phyloP scores from a whole-genome alignment of 2,888 invertebrate species.

The Drosophila greeni region DNA sequence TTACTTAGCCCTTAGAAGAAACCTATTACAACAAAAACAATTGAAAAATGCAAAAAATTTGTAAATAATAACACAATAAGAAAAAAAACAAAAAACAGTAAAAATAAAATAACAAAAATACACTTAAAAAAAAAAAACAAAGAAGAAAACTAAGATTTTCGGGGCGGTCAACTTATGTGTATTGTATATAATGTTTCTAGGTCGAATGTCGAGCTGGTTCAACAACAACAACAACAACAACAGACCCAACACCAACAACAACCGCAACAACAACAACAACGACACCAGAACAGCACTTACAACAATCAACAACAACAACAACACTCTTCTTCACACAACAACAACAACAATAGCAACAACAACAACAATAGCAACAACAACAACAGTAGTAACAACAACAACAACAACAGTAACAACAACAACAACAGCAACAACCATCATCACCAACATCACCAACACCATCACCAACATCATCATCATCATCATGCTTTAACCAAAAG shows the following conservation, averaged over 20 bases:
- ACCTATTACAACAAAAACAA: conserved; percentile 28
- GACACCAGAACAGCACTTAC: conserved; percentile 55
- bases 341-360: conserved; percentile 34
- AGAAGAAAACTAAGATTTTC: conserved; percentile 34
- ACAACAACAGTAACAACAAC: background rate
- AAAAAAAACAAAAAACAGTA: background rate
- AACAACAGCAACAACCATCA: conserved; percentile 16
- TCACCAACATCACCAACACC: conserved; percentile 22
- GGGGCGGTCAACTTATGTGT: conserved; percentile 67
- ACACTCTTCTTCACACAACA: conserved; percentile 47
- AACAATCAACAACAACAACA: conserved; percentile 45
- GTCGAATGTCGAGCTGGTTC: conserved; percentile 78
- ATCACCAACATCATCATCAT: conserved; percentile 20
- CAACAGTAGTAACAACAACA: background rate
- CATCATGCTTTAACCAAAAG: conserved; percentile 48
- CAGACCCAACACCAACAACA: conserved; percentile 43
- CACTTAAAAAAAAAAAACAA: conserved; percentile 18
- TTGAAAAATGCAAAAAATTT: conserved; percentile 19
- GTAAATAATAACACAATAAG: conserved; percentile 12
- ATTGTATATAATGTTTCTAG: conserved; percentile 80
- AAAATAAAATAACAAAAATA: conserved; percentile 10
- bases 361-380: conserved; percentile 43
- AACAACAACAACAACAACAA: conserved; percentile 75
- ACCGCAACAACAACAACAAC: conserved; percentile 46
- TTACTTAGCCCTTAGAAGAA: conserved; percentile 1